phyloP scores from a whole-genome alignment of 2,888 invertebrate species.

The Drosophila antonietae region DNA sequence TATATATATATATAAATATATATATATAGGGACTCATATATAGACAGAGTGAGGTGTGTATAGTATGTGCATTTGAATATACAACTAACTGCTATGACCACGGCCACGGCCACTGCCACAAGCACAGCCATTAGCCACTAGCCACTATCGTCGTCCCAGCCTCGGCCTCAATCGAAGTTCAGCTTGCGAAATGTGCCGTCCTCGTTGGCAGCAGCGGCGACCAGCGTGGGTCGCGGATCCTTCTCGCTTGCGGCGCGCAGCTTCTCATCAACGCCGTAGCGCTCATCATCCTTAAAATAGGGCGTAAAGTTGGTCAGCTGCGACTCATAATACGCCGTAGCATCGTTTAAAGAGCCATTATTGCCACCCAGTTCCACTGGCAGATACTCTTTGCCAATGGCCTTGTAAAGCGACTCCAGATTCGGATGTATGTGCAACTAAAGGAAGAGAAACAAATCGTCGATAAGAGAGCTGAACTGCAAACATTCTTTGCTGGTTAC shows the following conservation, averaged over 20 bases:
- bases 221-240: constrained; percentile 37
- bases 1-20: constrained; percentile 20
- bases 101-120: constrained; percentile 6
- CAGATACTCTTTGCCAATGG: constrained; percentile 87
- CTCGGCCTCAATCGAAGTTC: constrained; percentile 70
- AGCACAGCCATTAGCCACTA: constrained; percentile 17
- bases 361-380: constrained; percentile 89
- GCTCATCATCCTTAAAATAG: constrained; percentile 80
- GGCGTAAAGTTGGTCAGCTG: constrained; percentile 60
- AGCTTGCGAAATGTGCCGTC: constrained; percentile 78
- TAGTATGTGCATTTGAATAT: constrained; percentile 68
- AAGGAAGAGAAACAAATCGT: background rate
- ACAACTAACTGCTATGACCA: constrained; percentile 49
- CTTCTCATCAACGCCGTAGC: constrained; percentile 74
- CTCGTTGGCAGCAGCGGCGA: constrained; percentile 33
- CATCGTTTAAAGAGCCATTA: constrained; percentile 85
- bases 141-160: background rate
- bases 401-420: constrained; percentile 83
- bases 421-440: constrained; percentile 79
- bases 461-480: background rate
- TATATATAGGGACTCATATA: constrained; percentile 12
- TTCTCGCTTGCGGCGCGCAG: constrained; percentile 57
- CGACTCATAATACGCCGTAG: constrained; percentile 62
- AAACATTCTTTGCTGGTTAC: constrained; percentile 13
- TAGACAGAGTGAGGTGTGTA: constrained; percentile 42